Evolutionary conservation across 1,140 invertebrate species (phyloP).

Genomic region (Pseudomyrmex flavicornis): DNA sequence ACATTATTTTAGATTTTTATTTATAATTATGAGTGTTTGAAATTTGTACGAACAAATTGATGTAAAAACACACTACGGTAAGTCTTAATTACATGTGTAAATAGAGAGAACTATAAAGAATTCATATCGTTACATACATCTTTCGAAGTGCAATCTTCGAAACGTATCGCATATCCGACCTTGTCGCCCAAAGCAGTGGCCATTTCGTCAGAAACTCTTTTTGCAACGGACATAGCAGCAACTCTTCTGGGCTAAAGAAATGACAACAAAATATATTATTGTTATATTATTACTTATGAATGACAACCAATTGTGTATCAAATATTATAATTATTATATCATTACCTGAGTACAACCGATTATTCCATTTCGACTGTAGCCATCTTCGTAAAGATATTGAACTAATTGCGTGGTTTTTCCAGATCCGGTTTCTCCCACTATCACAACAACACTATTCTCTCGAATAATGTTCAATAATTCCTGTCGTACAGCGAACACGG

Average conservation of each 20-base stretch:
- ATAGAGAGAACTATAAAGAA: not conserved
- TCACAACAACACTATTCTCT: slow-evolving; percentile 98
- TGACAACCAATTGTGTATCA: no score
- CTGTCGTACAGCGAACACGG: slow-evolving; percentile 98
- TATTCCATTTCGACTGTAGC: slow-evolving; percentile 96
- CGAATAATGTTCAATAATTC: slow-evolving; percentile 96
- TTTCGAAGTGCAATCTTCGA: slow-evolving; percentile 99
- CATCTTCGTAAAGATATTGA: slow-evolving; percentile 99
- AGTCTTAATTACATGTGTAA: not conserved
- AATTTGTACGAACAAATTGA: no score
- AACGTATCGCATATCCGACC: slow-evolving; percentile 99
- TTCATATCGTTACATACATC: slow-evolving; percentile 79
- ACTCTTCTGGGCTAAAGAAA: slow-evolving; percentile 87
- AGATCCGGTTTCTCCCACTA: slow-evolving; percentile 99
- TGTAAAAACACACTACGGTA: no score
- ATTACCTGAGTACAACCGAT: slow-evolving; percentile 94
- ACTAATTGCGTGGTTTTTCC: slow-evolving; percentile 99
- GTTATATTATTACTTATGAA: no score
- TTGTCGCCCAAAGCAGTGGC: slow-evolving; percentile 94
- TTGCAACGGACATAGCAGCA: slow-evolving; percentile 99
- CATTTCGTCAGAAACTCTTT: slow-evolving; percentile 99
- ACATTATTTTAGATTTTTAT: no score
- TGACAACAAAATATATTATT: no score
- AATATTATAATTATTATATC: no score
- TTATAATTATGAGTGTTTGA: no score